Base-by-base conservation (phyloP, 2,113 vertebrate species). In the Corythoichthys intestinalis region DNA sequence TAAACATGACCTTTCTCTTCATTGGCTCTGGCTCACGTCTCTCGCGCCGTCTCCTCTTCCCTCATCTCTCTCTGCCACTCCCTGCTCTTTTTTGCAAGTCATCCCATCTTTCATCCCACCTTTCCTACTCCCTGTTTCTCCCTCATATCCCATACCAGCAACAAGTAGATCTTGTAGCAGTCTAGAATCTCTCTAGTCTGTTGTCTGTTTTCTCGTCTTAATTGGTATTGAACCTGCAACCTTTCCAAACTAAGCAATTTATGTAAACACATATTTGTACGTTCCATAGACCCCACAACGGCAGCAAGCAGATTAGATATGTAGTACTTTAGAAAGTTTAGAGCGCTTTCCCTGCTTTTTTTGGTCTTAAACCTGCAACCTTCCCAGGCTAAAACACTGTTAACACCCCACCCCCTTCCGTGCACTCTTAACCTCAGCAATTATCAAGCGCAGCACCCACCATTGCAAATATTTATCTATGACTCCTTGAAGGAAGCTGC, bases 1-100 rank as follows among this genome's bases (percentile, higher is more conserved):
- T 77, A 53, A 79, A 61, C 64, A 11, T 80, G 78, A 79, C 85
- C 77, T 79, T 88, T 84, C n/a, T 60, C 37, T 72, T 67, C 68
- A 66, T 73, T 68, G 66, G 53, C 74, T 71, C 65, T 20, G 66
- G 49, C 61, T 56, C n/a, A 63, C 39, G 35, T 71, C 59, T 54
- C 20, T 41, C 47, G 46, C 17, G 39, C 66, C 41, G 35, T 66
- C 71, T 84, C 75, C 44, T 46, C 73, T 67, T 56, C 68, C 53
- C 49, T 46, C 9, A 17, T 38, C 47, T 50, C 4, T 50, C 37
- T 39, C 71, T 34, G 57, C 74, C 64, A 14, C 75, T 74, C 70
- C 76, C 65, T 72, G 34, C 63, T 61, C 39, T 14, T 73, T 61
- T 82, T 76, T 41, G 52, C 67, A 64, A 71, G 28, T 49, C 73